Evolutionary conservation across 2,797 vertebrate species (phyloP).

Genomic region (Thripadectes ignobilis): DNA sequence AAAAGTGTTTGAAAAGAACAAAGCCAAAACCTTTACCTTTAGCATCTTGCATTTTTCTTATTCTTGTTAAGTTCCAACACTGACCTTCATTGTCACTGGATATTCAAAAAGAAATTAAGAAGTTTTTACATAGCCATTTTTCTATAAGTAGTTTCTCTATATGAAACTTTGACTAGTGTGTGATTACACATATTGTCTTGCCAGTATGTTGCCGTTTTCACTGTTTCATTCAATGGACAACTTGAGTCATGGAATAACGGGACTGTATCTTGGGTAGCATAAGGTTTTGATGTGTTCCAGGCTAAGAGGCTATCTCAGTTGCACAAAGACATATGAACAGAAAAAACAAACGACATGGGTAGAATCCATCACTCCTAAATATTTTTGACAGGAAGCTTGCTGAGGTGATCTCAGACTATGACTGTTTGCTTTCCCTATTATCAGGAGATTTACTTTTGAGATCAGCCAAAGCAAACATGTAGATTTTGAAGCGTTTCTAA

Average conservation of each 20-base stretch:
- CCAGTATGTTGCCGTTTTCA: background rate
- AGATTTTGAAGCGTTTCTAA: background rate
- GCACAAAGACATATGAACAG: background rate
- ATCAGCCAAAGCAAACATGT: background rate
- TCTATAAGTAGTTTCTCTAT: background rate
- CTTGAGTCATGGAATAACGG: background rate
- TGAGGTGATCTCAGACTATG: no score
- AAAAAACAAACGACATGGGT: background rate
- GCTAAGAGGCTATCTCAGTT: background rate
- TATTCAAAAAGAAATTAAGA: background rate
- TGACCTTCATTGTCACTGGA: background rate
- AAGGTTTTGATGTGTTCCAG: background rate
- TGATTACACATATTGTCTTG: background rate
- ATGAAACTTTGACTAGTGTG: background rate
- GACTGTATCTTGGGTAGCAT: background rate
- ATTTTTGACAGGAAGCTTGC: no score
- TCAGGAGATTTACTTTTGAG: background rate
- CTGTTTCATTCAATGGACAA: background rate
- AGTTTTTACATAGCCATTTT: background rate
- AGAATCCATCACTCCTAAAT: background rate
- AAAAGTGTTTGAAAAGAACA: background rate
- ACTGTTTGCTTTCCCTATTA: no score
- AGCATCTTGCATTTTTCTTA: background rate
- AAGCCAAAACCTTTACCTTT: background rate
- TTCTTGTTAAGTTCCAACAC: background rate